Evolutionary conservation across 1,140 invertebrate genomes (phyloP), one percentile per base, ranked within the genome.

Genomic region (Papilio helenus): DNA sequence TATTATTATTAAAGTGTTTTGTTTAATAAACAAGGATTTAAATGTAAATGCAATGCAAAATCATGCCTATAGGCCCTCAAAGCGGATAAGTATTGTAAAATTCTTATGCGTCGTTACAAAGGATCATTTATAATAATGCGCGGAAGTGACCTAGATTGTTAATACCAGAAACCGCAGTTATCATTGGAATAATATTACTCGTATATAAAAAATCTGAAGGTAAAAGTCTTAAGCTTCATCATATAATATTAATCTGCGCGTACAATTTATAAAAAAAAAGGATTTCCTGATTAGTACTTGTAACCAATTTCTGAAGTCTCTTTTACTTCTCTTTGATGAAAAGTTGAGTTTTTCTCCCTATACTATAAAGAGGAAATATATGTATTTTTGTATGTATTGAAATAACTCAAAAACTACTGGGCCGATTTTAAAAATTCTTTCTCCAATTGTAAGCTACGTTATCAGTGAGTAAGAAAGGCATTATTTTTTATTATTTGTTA

Each of bases 131-230:
- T 12, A 61, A 61, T 26, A 61, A 61, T 61, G 23, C 23, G 18
- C 23, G 58, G 58, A 61, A 61, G 3, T 61, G 58, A 61, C 58
- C 58, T 61, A 61, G 58, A 61, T 61, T 26, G 2, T 26, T 12
- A 61, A 61, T 61, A 61, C 58, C 20, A 61, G 58, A 61, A 61
- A 26, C 58, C 58, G 14, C 58, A 61, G 20, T 61, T 61, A 26
- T 61, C 58, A 61, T 61, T 61, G 58, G 23, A 26, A 26, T 61
- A 26, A 26, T 23, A 16, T n/a, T 12, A 26, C 20, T 61, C 1
- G 20, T 61, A 61, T 58, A 58, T 23, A 61, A 61, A 61, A 26
- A 61, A 61, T 61, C 9, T 61, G 58, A 61, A 61, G 58, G 58
- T 16, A 26, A 61, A 18, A 61, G 14, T 26, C 23, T 29, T 61